Conservation (phyloP, 2,113 vertebrate species). For the Amphiprion ocellaris region DNA sequence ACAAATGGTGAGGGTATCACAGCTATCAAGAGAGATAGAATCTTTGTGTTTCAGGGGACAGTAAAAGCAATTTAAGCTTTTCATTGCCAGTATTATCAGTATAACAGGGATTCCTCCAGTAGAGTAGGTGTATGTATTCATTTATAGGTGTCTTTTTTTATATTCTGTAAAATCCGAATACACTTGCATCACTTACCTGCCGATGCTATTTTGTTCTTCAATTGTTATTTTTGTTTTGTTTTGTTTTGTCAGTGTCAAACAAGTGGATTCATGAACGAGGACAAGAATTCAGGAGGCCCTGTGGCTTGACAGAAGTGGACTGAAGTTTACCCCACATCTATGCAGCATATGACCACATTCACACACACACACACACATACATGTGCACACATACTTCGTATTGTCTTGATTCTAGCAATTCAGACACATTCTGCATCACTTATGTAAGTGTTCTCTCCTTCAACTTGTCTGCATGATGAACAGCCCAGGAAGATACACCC, state of each 20-base stretch:
- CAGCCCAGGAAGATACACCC: neutral
- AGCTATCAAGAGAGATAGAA: no score
- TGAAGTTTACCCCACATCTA: conserved; percentile 75
- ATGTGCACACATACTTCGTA: neutral
- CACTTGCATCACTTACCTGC: no score
- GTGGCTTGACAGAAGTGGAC: conserved; percentile 94
- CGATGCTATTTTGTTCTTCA: neutral
- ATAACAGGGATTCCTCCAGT: no score
- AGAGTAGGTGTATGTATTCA: no score
- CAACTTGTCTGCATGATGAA: neutral
- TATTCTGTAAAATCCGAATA: no score
- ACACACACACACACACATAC: conserved; percentile 3
- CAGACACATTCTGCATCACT: conserved; percentile 4
- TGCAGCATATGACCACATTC: neutral
- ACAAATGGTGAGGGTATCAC: no score
- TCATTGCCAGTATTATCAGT: no score
- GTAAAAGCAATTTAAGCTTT: no score
- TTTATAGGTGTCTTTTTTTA: no score
- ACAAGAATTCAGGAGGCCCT: conserved; percentile 96
- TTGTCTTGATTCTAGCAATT: conserved; percentile 22
- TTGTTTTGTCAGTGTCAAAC: conserved; percentile 91
- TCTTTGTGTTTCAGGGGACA: no score
- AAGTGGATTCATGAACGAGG: conserved; percentile 99
- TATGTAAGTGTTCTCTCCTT: neutral
- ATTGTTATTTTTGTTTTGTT: neutral